phyloP scores from a whole-genome alignment of 1,140 invertebrate genomes.

The Drosophila kikkawai region DNA sequence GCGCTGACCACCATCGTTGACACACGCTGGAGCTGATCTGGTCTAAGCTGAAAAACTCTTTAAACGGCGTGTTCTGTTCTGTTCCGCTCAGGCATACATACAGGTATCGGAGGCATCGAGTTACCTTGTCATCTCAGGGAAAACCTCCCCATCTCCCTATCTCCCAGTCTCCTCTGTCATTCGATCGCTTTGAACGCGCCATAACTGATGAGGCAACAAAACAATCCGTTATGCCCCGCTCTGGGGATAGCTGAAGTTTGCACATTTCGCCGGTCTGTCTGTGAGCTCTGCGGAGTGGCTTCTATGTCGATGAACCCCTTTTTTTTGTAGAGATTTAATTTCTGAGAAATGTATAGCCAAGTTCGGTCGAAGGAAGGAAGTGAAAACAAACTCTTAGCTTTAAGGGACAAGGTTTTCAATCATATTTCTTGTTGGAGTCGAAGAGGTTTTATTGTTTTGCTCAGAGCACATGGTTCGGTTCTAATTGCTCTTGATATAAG shows the following conservation, averaged over 20 bases:
- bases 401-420: neutral
- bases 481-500: no score
- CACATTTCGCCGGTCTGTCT: constrained; percentile 2
- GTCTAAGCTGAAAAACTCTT: constrained; percentile 32
- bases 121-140: constrained; percentile 48
- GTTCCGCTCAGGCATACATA: constrained; percentile 1
- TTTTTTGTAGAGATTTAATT: constrained; percentile 1
- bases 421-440: neutral
- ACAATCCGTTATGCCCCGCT: constrained; percentile 33
- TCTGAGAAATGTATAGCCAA: neutral
- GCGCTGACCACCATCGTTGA: constrained; percentile 68
- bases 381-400: neutral
- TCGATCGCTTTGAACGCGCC: constrained; percentile 30
- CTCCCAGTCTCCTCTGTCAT: constrained; percentile 19
- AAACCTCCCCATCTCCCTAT: constrained; percentile 1
- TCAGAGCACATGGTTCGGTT: no score
- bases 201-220: constrained; percentile 36
- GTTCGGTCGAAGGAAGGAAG: neutral
- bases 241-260: neutral
- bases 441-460: no score
- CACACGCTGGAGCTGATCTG: constrained; percentile 19
- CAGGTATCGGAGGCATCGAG: constrained; percentile 23
- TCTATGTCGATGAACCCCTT: constrained; percentile 24
- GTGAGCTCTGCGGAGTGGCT: neutral
- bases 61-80: constrained; percentile 16